Evolutionary conservation across 2,113 vertebrate genomes (phyloP).

Genomic region (Ranitomeya variabilis): DNA sequence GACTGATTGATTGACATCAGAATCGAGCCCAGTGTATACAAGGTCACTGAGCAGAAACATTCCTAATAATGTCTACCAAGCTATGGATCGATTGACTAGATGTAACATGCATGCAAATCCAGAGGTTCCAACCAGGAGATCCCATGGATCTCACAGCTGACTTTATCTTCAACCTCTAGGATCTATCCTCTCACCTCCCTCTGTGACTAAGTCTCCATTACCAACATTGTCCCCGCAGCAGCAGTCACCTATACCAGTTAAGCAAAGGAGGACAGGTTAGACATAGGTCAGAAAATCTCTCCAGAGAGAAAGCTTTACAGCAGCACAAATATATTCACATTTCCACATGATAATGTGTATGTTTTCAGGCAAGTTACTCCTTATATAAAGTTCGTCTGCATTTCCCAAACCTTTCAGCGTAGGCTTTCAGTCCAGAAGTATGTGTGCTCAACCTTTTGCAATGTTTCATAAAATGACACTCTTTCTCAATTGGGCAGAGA

Average conservation of each 20-base stretch:
- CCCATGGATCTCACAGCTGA: conserved; percentile 21
- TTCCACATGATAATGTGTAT: conserved; percentile 26
- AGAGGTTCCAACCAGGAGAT: conserved; percentile 53
- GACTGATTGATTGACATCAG: background rate
- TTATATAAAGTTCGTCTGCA: background rate
- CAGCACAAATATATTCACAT: conserved; percentile 42
- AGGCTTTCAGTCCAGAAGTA: background rate
- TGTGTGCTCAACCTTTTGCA: background rate
- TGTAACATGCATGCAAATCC: conserved; percentile 16
- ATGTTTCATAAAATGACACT: background rate
- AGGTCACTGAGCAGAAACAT: conserved; percentile 9
- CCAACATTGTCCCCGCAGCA: conserved; percentile 64
- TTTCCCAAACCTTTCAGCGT: background rate
- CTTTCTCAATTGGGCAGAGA: background rate
- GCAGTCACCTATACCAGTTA: conserved; percentile 68
- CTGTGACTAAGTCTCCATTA: conserved; percentile 62
- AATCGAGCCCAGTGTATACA: background rate
- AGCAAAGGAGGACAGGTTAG: conserved; percentile 66
- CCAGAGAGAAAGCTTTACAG: conserved; percentile 39
- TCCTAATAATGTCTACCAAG: conserved; percentile 47
- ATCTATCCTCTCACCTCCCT: conserved; percentile 66
- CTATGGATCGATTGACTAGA: conserved; percentile 44
- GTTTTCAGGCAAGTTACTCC: background rate
- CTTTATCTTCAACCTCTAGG: conserved; percentile 17
- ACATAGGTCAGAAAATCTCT: conserved; percentile 53